Conservation (phyloP, 2,888 invertebrate species). For the Zaprionus bogoriensis region DNA sequence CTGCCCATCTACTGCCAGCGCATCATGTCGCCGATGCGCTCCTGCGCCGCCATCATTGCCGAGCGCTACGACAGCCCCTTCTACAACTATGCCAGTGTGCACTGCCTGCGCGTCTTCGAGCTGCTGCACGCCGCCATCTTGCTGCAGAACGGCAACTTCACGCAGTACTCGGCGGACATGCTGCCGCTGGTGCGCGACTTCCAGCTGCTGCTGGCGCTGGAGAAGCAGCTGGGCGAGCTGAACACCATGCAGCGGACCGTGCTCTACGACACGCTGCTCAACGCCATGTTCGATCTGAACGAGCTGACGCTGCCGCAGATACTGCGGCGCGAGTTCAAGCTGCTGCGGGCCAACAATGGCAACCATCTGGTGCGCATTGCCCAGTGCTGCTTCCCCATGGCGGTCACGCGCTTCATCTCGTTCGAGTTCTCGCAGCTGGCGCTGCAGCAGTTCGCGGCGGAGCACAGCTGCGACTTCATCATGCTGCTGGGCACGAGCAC, state of each 20-base stretch:
- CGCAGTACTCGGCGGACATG: background rate
- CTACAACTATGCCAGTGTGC: conserved; percentile 10
- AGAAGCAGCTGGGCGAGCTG: conserved; percentile 18
- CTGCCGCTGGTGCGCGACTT: conserved; percentile 12
- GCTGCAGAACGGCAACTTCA: conserved; percentile 35
- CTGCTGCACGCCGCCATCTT: conserved; percentile 48
- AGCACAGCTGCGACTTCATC: conserved; percentile 33
- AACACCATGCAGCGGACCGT: conserved; percentile 4
- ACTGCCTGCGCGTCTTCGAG: conserved; percentile 25
- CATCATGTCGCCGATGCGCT: conserved; percentile 30
- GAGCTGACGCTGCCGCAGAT: conserved; percentile 39
- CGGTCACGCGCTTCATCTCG: conserved; percentile 41
- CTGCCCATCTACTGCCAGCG: conserved; percentile 41
- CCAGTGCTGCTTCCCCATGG: conserved; percentile 51
- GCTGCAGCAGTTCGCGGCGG: conserved; percentile 28
- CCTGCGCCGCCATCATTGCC: conserved; percentile 45
- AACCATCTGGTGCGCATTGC: conserved; percentile 16
- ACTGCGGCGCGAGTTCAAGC: conserved; percentile 49
- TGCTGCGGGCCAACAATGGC: conserved; percentile 37
- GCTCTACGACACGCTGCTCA: conserved; percentile 19
- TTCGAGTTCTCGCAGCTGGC: conserved; percentile 38
- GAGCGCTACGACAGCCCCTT: conserved; percentile 21
- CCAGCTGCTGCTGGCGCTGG: conserved; percentile 31
- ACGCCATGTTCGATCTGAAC: conserved; percentile 30
- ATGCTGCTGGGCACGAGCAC: conserved; percentile 39